Evolutionary conservation across 1,140 invertebrate species (phyloP).

Genomic region (Phymorhynchus buccinoides): DNA sequence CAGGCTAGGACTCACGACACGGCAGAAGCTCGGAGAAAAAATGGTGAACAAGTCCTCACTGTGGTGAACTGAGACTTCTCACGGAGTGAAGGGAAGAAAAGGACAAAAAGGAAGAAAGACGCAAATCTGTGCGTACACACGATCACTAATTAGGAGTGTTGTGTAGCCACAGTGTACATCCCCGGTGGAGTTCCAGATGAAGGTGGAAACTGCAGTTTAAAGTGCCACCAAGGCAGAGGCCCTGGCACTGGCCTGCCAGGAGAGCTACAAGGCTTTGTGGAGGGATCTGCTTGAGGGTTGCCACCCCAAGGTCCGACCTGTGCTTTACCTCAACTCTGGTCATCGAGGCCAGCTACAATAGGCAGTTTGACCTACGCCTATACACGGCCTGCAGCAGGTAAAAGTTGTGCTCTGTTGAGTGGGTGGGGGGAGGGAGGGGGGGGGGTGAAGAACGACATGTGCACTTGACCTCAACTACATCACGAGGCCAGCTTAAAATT

Average conservation of each 20-base stretch:
- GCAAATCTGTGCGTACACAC: no score
- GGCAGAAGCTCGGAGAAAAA: no score
- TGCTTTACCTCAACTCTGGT: background rate
- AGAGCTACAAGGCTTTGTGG: background rate
- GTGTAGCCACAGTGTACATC: background rate
- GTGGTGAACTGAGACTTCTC: no score
- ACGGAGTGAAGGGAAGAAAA: no score
- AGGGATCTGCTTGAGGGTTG: background rate
- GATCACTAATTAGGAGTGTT: background rate
- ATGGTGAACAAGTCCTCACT: no score
- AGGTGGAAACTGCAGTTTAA: background rate
- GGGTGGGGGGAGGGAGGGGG: background rate
- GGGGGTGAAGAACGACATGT: background rate
- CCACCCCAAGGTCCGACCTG: background rate
- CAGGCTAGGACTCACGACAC: no score
- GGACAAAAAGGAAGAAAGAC: no score
- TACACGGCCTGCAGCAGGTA: background rate
- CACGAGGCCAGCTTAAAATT: background rate
- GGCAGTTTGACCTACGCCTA: background rate
- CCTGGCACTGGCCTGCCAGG: background rate
- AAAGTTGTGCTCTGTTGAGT: background rate
- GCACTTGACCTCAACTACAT: background rate
- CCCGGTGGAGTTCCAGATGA: constrained; percentile 6
- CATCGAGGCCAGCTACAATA: background rate
- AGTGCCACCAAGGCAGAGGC: background rate